phyloP scores from a whole-genome alignment of 2,888 invertebrate species.

The Flexamia atlantica region DNA sequence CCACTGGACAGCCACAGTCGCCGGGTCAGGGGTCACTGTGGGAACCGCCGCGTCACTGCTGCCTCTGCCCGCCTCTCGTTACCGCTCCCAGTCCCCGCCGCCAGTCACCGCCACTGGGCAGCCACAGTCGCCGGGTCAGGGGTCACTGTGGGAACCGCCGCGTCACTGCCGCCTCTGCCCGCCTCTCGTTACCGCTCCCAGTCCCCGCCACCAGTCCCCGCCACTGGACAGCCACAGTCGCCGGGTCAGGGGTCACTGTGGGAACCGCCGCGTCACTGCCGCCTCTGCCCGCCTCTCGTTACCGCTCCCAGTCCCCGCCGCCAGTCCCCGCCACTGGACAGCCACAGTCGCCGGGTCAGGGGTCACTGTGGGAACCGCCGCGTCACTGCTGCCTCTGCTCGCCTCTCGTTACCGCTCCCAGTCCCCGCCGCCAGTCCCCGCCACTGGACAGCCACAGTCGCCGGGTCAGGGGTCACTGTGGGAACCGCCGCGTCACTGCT shows the following conservation, averaged over 20 bases:
- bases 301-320: too few species aligned
- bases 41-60: not conserved
- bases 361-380: constrained; percentile 18
- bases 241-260: not conserved
- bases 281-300: not conserved
- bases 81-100: too few species aligned
- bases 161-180: not conserved
- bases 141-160: constrained; percentile 18
- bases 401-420: too few species aligned
- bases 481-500: not conserved
- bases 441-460: not conserved
- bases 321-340: constrained; percentile 14
- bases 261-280: not conserved
- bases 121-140: not conserved
- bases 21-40: not conserved
- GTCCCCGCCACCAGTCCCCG: too few species aligned
- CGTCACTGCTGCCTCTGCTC: not conserved
- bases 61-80: not conserved
- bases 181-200: too few species aligned
- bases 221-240: not conserved
- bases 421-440: too few species aligned
- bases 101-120: constrained; percentile 12
- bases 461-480: not conserved
- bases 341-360: not conserved
- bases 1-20: not conserved